These are phyloP conservation scores for Variabilichromis moorii DNA, from an alignment of 2,113 vertebrate species.

Conservation along the genomic window DNA sequence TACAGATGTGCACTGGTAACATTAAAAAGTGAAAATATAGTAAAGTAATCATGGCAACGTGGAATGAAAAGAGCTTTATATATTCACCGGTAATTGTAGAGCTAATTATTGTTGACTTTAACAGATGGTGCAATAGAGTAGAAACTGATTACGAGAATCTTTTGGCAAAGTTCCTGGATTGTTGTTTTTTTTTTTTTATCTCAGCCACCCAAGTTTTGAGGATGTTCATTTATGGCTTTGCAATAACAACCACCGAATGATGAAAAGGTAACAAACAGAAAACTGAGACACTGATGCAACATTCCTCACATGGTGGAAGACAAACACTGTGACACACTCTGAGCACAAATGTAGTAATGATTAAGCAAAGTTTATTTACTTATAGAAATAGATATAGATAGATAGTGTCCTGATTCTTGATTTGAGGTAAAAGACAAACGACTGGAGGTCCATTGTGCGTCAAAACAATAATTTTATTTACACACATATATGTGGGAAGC, in stretches of 20 bases:
- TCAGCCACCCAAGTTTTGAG: neutral
- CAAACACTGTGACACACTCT: neutral
- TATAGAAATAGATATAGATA: neutral
- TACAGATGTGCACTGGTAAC: neutral
- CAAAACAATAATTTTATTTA: no score
- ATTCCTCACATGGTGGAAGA: neutral
- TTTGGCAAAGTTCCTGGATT: constrained; percentile 26
- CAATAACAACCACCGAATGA: neutral
- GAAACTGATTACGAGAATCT: constrained; percentile 38
- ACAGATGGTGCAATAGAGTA: constrained; percentile 44
- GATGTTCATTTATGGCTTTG: neutral
- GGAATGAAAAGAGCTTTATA: neutral
- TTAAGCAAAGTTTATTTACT: neutral
- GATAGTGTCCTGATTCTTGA: neutral
- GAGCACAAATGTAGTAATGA: neutral
- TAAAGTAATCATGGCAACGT: neutral
- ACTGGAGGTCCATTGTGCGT: no score
- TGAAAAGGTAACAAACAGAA: neutral
- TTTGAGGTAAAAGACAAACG: no score
- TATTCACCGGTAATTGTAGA: constrained; percentile 19
- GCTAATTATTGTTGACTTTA: constrained; percentile 21
- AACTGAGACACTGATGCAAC: neutral
- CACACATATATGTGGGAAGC: no score
- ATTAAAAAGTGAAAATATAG: neutral
- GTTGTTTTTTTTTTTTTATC: neutral